phyloP scores from a whole-genome alignment of 2,113 vertebrate genomes.

The Caranx melampygus region DNA sequence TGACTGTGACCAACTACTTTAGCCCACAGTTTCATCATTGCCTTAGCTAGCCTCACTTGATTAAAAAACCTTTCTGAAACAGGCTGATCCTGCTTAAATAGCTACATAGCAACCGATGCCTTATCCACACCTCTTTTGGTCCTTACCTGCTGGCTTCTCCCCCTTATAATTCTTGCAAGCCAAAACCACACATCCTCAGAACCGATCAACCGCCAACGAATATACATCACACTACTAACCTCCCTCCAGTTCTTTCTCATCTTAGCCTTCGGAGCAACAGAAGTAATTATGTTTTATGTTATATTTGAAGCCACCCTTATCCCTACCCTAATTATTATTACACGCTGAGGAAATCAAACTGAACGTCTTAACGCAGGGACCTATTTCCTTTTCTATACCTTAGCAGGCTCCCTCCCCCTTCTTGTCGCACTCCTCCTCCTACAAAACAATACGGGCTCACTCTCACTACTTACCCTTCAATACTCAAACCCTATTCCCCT shows the following conservation, averaged over 20 bases:
- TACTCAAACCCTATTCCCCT: accelerated
- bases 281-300: neutral
- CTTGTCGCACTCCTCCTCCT: conserved; percentile 18
- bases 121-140: neutral
- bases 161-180: too few species aligned
- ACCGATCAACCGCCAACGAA: too few species aligned
- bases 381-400: conserved; percentile 61
- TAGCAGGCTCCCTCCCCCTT: conserved; percentile 18
- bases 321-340: conserved; percentile 53
- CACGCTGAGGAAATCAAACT: conserved; percentile 50
- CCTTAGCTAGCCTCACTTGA: too few species aligned
- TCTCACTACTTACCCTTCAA: neutral
- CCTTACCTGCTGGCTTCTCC: neutral
- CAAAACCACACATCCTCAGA: too few species aligned
- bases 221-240: neutral
- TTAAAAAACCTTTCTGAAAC: too few species aligned
- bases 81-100: too few species aligned
- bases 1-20: too few species aligned
- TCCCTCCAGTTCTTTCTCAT: neutral
- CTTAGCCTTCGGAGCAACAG: neutral
- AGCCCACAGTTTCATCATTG: too few species aligned
- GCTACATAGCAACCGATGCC: neutral
- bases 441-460: conserved; percentile 1
- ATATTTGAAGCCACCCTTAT: conserved; percentile 31
- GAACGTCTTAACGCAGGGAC: conserved; percentile 52